Percentiles rank a stretch among this genome's conserved stretches.
phyloP scores from a whole-genome alignment of 1,140 invertebrate species.

The Melipona quadrifasciata region DNA sequence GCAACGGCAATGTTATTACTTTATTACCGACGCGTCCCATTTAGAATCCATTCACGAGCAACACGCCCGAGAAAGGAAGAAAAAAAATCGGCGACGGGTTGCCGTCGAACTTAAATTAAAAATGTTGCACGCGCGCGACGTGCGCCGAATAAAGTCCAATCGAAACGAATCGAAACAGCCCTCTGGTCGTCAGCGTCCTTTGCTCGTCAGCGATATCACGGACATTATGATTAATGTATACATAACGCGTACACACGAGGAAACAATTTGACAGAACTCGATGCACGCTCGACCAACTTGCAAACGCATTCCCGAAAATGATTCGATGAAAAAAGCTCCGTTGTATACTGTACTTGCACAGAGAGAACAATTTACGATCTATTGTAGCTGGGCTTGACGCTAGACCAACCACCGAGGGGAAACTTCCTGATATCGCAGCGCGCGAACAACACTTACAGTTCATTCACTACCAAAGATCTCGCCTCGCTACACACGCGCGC shows the following conservation, averaged over 20 bases:
- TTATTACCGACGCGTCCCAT: constrained; percentile 40
- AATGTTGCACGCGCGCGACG: constrained; percentile 57
- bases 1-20: constrained; percentile 13
- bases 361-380: background rate
- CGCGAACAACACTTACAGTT: no score
- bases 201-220: background rate
- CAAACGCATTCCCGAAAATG: background rate
- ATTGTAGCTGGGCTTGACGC: background rate
- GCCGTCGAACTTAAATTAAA: constrained; percentile 64
- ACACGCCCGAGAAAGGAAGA: constrained; percentile 11
- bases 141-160: constrained; percentile 54
- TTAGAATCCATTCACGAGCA: constrained; percentile 55
- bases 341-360: background rate
- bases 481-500: no score
- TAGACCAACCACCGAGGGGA: no score
- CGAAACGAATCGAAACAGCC: background rate
- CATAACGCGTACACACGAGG: no score
- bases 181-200: background rate
- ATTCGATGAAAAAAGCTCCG: background rate
- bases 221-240: constrained; percentile 38
- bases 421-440: no score
- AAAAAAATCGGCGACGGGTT: background rate
- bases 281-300: background rate
- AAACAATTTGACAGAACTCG: background rate
- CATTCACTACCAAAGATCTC: no score